phyloP scores from a whole-genome alignment of 2,888 invertebrate genomes.

The Thysanoteuthis rhombus region DNA sequence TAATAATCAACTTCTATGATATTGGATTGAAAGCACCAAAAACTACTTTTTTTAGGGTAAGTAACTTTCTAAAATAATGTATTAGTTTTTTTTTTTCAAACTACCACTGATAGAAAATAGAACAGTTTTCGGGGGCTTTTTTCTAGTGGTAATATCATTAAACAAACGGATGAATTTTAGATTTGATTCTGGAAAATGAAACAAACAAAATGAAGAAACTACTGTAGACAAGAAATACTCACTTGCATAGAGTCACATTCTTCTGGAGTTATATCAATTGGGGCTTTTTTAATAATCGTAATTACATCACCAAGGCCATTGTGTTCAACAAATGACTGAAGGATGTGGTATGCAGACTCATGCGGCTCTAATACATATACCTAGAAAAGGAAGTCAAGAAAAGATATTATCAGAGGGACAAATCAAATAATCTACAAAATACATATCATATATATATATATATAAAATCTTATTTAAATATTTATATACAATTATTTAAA shows the following conservation, averaged over 20 bases:
- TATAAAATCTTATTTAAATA: too few relatives aligned
- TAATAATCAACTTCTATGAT: too few relatives aligned
- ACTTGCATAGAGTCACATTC: slow-evolving; percentile 12
- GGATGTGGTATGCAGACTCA: background rate
- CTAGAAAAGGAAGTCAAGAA: background rate
- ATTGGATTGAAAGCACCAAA: too few relatives aligned
- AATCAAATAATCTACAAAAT: too few relatives aligned
- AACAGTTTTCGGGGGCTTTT: too few relatives aligned
- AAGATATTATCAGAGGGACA: too few relatives aligned
- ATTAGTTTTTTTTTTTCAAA: too few relatives aligned
- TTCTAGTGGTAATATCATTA: too few relatives aligned
- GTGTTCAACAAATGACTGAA: background rate
- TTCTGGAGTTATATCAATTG: slow-evolving; percentile 12
- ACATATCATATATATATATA: too few relatives aligned
- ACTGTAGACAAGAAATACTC: background rate
- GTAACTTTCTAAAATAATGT: too few relatives aligned
- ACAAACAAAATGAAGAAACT: background rate
- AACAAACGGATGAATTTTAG: background rate
- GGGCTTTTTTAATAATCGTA: background rate
- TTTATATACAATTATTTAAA: too few relatives aligned
- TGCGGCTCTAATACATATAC: background rate
- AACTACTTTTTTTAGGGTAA: too few relatives aligned
- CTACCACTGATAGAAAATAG: background rate
- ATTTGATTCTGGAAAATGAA: background rate
- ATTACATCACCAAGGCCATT: background rate